Percentiles rank a stretch among this genome's conserved stretches.
phyloP scores from a whole-genome alignment of 37 sponge, comb jelly and placozoan species.

The Oscarella lobularis region DNA sequence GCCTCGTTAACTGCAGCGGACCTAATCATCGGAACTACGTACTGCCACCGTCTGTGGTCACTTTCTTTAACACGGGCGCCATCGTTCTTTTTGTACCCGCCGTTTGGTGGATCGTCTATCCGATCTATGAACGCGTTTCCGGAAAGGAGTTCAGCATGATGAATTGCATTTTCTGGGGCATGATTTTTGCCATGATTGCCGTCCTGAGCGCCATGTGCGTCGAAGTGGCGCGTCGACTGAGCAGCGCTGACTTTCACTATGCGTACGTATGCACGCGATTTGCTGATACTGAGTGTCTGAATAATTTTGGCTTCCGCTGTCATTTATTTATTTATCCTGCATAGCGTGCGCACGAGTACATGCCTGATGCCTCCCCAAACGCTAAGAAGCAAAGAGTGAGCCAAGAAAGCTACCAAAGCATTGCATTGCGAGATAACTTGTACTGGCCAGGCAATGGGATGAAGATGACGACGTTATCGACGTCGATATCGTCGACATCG shows the following conservation, averaged over 20 bases:
- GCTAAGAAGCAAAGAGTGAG: background rate
- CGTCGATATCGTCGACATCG: constrained; percentile 56
- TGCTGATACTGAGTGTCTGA: background rate
- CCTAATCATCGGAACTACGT: background rate
- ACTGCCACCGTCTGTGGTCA: background rate
- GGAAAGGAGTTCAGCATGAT: background rate
- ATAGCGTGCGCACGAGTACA: too few species aligned
- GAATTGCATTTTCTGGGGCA: background rate
- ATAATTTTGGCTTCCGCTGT: too few species aligned
- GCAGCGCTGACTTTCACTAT: background rate
- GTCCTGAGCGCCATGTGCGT: background rate
- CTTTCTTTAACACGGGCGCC: background rate
- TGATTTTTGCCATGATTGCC: background rate
- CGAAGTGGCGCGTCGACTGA: background rate
- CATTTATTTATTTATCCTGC: too few species aligned
- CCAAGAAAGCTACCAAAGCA: background rate
- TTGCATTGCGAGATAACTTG: background rate
- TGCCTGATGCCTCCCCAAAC: too few species aligned
- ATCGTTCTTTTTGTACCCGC: background rate
- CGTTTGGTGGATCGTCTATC: background rate
- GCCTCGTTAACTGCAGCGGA: background rate
- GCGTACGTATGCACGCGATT: background rate
- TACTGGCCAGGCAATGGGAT: too few species aligned
- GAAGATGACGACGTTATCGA: background rate
- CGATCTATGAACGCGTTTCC: background rate